These are phyloP conservation scores for Eleutherodactylus coqui DNA, from an alignment of 2,797 vertebrate genomes.

Conservation along the genomic window DNA sequence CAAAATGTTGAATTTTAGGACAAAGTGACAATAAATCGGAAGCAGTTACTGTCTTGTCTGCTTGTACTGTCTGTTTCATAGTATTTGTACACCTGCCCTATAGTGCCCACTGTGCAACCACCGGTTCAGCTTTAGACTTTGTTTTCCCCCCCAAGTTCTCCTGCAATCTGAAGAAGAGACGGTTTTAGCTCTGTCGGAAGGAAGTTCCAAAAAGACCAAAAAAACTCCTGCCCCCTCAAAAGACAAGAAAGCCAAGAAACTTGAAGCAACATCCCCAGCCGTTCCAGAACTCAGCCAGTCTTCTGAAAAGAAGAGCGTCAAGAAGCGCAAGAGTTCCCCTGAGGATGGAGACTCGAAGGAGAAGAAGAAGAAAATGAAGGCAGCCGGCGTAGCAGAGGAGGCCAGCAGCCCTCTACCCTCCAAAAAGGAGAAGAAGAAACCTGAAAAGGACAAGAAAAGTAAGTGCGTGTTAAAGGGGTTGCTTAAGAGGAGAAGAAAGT, in stretches of 20 bases:
- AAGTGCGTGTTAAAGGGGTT: background rate
- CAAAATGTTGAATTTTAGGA: no score
- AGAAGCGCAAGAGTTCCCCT: slow-evolving; percentile 21
- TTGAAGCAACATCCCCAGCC: background rate
- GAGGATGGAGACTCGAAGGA: slow-evolving; percentile 1
- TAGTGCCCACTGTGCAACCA: no score
- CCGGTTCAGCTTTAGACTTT: no score
- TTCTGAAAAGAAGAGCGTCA: slow-evolving; percentile 19
- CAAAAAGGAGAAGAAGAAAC: slow-evolving; percentile 42
- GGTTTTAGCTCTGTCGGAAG: slow-evolving; percentile 33
- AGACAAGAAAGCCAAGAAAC: background rate
- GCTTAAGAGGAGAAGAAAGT: no score
- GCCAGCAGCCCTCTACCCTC: background rate
- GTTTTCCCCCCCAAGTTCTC: background rate
- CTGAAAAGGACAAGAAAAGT: slow-evolving; percentile 39
- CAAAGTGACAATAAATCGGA: no score
- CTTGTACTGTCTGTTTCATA: no score
- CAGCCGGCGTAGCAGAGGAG: background rate
- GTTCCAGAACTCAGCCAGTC: background rate
- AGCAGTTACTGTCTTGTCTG: no score
- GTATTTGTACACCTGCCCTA: no score
- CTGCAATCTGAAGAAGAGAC: slow-evolving; percentile 58
- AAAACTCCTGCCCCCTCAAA: background rate
- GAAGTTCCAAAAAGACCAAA: slow-evolving; percentile 18
- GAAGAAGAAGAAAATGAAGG: slow-evolving; percentile 70